These are phyloP conservation scores for Oreochromis tanganicae DNA, from an alignment of 2,113 vertebrate species.

Conservation along the genomic window DNA sequence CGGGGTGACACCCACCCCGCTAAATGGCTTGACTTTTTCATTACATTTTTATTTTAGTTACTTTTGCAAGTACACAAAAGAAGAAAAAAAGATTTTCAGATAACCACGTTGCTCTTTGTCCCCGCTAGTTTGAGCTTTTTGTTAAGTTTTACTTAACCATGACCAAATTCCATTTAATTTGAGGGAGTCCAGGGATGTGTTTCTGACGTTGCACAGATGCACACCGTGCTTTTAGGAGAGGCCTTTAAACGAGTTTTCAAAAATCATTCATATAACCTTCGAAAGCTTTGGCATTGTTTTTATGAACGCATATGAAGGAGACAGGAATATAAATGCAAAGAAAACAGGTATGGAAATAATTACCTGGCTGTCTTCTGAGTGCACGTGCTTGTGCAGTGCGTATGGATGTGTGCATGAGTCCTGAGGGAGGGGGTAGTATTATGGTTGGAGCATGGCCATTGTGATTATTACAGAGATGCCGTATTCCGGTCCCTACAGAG, in stretches of 20 bases:
- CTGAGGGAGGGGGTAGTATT: constrained; percentile 27
- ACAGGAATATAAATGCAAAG: constrained; percentile 23
- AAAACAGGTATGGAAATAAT: constrained; percentile 58
- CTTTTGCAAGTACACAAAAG: background rate
- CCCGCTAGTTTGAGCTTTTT: background rate
- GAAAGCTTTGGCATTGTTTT: constrained; percentile 36
- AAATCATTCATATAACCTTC: constrained; percentile 38
- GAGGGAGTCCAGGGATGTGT: constrained; percentile 1
- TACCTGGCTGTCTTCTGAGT: constrained; percentile 29
- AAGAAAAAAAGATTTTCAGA: background rate
- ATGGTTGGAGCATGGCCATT: constrained; percentile 47
- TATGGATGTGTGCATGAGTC: constrained; percentile 11
- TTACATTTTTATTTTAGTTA: background rate
- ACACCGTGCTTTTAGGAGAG: background rate
- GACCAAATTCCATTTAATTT: background rate
- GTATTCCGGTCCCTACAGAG: constrained; percentile 31
- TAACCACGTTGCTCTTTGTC: background rate
- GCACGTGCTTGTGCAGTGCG: background rate
- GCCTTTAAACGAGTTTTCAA: constrained; percentile 23
- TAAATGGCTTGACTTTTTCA: background rate
- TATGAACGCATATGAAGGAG: constrained; percentile 13
- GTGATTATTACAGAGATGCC: constrained; percentile 45
- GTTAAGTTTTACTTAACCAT: background rate
- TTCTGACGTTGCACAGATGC: constrained; percentile 37
- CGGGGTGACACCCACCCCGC: background rate